Percentiles rank a stretch among this genome's conserved stretches.
phyloP scores from a whole-genome alignment of 2,888 invertebrate genomes.

The Tridacna crocea region DNA sequence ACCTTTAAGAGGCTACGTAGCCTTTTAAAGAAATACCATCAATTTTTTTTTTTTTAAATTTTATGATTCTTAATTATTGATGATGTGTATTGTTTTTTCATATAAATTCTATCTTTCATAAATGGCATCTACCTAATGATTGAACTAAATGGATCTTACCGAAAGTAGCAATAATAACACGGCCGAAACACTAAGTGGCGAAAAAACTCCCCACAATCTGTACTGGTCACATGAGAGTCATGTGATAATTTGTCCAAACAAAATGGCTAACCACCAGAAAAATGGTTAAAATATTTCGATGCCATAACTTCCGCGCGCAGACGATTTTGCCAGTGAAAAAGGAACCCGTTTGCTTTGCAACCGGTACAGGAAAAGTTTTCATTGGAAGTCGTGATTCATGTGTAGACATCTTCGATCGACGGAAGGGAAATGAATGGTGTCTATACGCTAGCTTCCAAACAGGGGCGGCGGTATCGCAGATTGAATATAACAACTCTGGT shows the following conservation, averaged over 20 bases:
- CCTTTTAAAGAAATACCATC: too few relatives aligned
- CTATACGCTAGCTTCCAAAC: conserved; percentile 89
- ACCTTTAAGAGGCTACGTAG: too few relatives aligned
- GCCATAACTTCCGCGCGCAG: conserved; percentile 89
- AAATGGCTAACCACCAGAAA: conserved; percentile 55
- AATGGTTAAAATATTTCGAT: conserved; percentile 90
- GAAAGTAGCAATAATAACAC: too few relatives aligned
- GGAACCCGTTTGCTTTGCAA: conserved; percentile 87
- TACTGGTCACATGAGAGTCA: conserved; percentile 23
- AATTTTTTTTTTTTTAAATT: too few relatives aligned
- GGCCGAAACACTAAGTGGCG: too few relatives aligned
- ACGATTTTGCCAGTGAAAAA: conserved; percentile 88
- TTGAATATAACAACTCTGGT: conserved; percentile 89
- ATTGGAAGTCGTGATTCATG: conserved; percentile 87
- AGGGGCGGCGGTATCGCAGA: conserved; percentile 89
- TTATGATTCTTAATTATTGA: too few relatives aligned
- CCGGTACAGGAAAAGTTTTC: conserved; percentile 86
- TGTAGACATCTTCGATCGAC: conserved; percentile 85
- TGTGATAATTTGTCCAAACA: conserved; percentile 36
- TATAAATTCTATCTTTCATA: too few relatives aligned
- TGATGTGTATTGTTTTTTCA: too few relatives aligned
- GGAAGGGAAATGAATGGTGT: conserved; percentile 73
- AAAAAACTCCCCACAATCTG: too few relatives aligned
- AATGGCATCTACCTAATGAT: too few relatives aligned
- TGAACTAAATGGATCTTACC: too few relatives aligned